Base-by-base conservation (phyloP, 1,140 invertebrate genomes). In the Listronotus oregonensis region DNA sequence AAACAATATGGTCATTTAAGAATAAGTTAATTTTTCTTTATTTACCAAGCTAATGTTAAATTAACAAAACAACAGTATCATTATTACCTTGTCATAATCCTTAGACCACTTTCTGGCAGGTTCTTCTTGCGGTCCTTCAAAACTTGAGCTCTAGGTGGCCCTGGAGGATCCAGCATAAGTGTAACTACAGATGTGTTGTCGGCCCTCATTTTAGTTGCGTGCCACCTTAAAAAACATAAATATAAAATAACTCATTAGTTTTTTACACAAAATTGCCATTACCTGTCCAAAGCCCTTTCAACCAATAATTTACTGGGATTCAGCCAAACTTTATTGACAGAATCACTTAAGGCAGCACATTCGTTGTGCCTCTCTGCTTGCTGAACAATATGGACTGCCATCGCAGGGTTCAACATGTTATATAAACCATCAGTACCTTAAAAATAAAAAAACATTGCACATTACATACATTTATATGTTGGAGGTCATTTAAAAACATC, bases 111-210 rank as follows among this genome's bases (percentile, higher is more conserved):
- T 42, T 73, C 69, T 12, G 76, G 73, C 61, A 73, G 72, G 57
- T 72, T 74, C 54, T 74, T 73, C 39, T 75, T 75, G 12, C 80
- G 73, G 3, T 80, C 80, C 27, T 80, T 79, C 44, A 85, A 69
- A n/a, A 89, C 87, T 71, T 89, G 85, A 9, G 83, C 83, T 57
- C 86, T 81, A 14, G 91, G 89, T n/a, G 90, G 89, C 5, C 92
- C 93, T 6, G 93, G 91, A 60, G 94, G 94, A 80, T 97, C 94
- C 51, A 97, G 82, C 85, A 97, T 91, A 17, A 97, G 82, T 37
- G 95, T 96, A 6, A 98, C 91, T 44, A 95, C 95, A 56, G 92
- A 96, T 3, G 94, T 97, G 78, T 98, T 98, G 80, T 98, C 96
- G 9, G 96, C 95, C 34, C 94, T 85, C 83, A 97, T 87, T 74